A percentile compares a stretch with the other conserved stretches of the same genome.
Evolutionary conservation across 2,888 invertebrate genomes (phyloP).

Genomic region (Drosophila parthenogenetica): DNA sequence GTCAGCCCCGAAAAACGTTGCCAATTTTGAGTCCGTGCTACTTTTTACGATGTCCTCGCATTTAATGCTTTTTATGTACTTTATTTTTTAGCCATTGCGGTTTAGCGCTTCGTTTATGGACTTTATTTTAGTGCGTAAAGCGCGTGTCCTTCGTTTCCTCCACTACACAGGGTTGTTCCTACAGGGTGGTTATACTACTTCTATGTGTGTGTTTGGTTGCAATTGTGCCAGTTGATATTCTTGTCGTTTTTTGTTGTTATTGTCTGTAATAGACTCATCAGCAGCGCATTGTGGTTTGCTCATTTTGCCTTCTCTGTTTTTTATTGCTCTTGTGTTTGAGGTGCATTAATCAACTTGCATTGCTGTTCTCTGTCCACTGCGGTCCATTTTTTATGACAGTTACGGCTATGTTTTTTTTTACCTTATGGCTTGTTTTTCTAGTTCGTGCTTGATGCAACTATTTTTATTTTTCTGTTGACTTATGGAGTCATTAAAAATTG

Average conservation of each 20-base stretch:
- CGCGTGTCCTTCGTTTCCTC: slow-evolving; percentile 30
- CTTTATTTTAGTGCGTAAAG: slow-evolving; percentile 60
- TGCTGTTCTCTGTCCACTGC: slow-evolving; percentile 43
- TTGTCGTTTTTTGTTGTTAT: slow-evolving; percentile 52
- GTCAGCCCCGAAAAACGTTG: slow-evolving; percentile 65
- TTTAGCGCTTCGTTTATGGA: slow-evolving; percentile 60
- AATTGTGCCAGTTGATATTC: slow-evolving; percentile 52
- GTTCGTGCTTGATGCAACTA: slow-evolving; percentile 20
- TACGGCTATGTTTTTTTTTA: slow-evolving; percentile 39
- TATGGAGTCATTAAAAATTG: neutral
- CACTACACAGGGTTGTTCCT: slow-evolving; percentile 32
- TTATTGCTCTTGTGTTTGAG: slow-evolving; percentile 56
- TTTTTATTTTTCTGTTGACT: neutral
- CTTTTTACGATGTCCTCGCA: slow-evolving; percentile 51
- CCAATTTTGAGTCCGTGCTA: slow-evolving; percentile 64
- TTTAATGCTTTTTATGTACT: slow-evolving; percentile 54
- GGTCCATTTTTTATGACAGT: slow-evolving; percentile 55
- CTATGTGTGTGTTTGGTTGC: slow-evolving; percentile 41
- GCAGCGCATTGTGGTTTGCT: slow-evolving; percentile 50
- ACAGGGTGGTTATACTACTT: slow-evolving; percentile 26
- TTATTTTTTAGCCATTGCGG: slow-evolving; percentile 77
- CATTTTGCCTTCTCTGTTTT: slow-evolving; percentile 49
- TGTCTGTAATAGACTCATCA: slow-evolving; percentile 76
- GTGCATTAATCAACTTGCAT: slow-evolving; percentile 75
- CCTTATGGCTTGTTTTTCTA: slow-evolving; percentile 32